These are phyloP conservation scores for Pseudochirops corinnae DNA, from an alignment of 2,797 vertebrate species.

Conservation along the genomic window DNA sequence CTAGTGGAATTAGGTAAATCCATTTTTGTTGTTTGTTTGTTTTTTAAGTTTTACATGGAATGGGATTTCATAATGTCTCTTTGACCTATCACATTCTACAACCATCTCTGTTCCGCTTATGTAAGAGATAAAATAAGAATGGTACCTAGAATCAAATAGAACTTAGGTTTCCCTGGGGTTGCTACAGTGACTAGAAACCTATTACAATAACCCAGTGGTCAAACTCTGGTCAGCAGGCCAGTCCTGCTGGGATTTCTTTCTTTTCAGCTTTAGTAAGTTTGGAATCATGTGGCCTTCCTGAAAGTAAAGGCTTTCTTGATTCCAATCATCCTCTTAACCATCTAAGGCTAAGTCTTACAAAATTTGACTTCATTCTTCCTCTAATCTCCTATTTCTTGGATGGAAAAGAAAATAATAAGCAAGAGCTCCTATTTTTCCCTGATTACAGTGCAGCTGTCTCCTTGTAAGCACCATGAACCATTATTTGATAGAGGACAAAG, in stretches of 20 bases:
- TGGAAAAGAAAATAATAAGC: conserved; percentile 66
- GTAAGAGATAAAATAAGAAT: neutral
- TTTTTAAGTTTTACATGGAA: neutral
- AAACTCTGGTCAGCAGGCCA: neutral
- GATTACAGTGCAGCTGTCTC: conserved; percentile 64
- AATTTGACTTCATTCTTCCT: conserved; percentile 57
- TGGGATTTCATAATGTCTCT: neutral
- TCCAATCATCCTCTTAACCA: conserved; percentile 14
- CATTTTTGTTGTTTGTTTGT: neutral
- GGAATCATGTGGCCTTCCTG: conserved; percentile 50
- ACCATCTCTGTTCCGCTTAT: neutral
- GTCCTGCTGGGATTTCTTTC: conserved; percentile 1
- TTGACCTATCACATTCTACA: neutral
- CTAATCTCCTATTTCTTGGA: conserved; percentile 49
- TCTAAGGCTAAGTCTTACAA: conserved; percentile 47
- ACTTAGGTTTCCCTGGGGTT: neutral
- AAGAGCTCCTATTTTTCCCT: conserved; percentile 46
- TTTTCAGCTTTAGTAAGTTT: conserved; percentile 38
- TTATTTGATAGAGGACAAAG: conserved; percentile 44
- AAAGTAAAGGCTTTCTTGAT: conserved; percentile 52
- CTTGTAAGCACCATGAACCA: conserved; percentile 46
- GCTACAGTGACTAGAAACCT: neutral
- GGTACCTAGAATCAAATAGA: neutral
- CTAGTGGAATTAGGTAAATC: neutral
- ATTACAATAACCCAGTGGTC: neutral